Base-by-base conservation (phyloP, 2,888 invertebrate genomes). In the Morpho achilles region DNA sequence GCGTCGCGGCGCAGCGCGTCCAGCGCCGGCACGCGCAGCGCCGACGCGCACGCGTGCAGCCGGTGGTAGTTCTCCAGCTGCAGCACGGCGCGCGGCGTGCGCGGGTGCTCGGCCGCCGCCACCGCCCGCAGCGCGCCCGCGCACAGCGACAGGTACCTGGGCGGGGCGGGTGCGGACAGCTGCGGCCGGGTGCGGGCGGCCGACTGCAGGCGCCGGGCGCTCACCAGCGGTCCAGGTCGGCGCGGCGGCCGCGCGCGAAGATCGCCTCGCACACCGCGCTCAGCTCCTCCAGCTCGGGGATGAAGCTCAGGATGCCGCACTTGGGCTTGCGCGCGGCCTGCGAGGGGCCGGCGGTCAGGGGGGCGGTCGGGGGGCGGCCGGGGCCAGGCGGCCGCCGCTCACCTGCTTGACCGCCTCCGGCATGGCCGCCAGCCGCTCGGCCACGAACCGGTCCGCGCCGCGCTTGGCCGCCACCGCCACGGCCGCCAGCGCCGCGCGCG, bases 41-140 rank as follows among this genome's bases (percentile, higher is more conserved):
- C 95, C 7, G 96, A 96, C 67, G 99, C 84, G 67, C 96, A 89
- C 49, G 95, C 96, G 82, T 96, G 95, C 80, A 99, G 93, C 72
- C 96, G 96, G 91, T 99, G 99, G 86, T 96, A 99, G 87, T 99
- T 99, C 91, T 99, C 69, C 95, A 98, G 96, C 85, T 96, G 95
- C 53, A 98, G 93, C 49, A 98, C 97, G 89, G 97, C 96, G 53
- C 95, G 93, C 6, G 99, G 99, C 10, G 98, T 98, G 89, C 98
- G 98, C 66, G 95, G 94, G 82, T 97, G 97, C 72, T 97, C 96
- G 69, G 97, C 95, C 52, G 93, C 84, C 45, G 93, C 92, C 64
- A 98, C 96, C 63, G 95, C 95, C 69, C 96, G 95, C 82, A 97
- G 94, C 89, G 98, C 96, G 47, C 95, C 95, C 67, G 92, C 92